Conservation (phyloP, 2,797 vertebrate species). For the Acropternis orthonyx region DNA sequence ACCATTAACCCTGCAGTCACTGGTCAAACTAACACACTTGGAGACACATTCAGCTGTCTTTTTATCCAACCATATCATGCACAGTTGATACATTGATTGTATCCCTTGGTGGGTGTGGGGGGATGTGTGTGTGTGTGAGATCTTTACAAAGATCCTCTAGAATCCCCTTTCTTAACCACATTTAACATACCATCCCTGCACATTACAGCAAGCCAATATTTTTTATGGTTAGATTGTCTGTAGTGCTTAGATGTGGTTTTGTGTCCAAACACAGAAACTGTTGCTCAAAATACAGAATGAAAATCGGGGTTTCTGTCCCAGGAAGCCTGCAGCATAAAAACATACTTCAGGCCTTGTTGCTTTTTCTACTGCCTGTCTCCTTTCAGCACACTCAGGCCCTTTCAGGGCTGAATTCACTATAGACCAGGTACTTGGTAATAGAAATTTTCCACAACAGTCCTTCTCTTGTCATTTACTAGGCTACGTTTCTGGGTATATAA, state of each 20-base stretch:
- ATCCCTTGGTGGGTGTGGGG: too few species aligned
- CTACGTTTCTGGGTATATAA: not conserved
- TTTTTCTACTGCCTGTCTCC: not conserved
- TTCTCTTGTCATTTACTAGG: not conserved
- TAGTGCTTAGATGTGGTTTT: not conserved
- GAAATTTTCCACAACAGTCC: not conserved
- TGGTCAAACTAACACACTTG: not conserved
- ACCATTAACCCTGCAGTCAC: not conserved
- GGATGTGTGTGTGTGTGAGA: not conserved
- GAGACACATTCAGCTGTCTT: not conserved
- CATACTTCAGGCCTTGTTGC: rapidly evolving
- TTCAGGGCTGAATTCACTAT: not conserved
- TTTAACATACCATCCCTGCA: not conserved
- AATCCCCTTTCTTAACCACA: not conserved
- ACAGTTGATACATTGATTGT: not conserved
- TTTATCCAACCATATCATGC: not conserved
- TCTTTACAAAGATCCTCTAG: not conserved
- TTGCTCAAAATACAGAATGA: not conserved
- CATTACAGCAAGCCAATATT: not conserved
- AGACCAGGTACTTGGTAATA: not conserved
- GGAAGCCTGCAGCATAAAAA: not conserved
- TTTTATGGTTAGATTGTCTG: not conserved
- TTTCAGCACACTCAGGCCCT: not conserved
- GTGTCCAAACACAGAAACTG: not conserved
- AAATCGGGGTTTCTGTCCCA: not conserved